Base-by-base conservation (phyloP, 2,113 vertebrate species). In the Neogobius melanostomus region DNA sequence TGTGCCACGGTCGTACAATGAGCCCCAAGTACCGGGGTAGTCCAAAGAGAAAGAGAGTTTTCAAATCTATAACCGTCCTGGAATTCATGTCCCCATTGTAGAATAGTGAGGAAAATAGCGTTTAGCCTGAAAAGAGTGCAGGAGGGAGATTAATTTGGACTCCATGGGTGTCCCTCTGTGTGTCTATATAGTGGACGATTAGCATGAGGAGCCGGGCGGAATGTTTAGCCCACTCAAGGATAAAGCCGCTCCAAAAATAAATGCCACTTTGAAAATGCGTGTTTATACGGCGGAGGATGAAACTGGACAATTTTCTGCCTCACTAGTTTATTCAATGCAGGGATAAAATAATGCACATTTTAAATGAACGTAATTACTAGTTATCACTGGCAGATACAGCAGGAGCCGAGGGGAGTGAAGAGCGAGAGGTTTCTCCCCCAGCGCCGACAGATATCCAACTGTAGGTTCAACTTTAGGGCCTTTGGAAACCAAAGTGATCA, bases 271-370 rank as follows among this genome's bases (percentile, higher is more conserved):
- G 56, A 75, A 85, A 89, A 83, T 84, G 79, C 77, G 83, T 91
- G 90, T 92, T 91, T 92, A 90, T 91, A 81, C 79, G 62, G 69
- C 71, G 90, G 82, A 83, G 90, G 89, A 91, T 91, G 89, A 91
- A 93, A 92, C 84, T 86, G 89, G 90, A 92, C 93, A 94, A 94
- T 94, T 94, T 94, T 92, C 91, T 93, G 93, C 93, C 91, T 92
- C 90, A 91, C 84, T 91, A 92, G 87, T 91, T 93, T 93, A 91
- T 93, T 94, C 89, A 93, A 83, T 75, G 83, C 87, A 77, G 82
- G 86, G 80, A 88, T 93, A 92, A 93, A 93, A 92, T 91, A 91
- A 92, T 93, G 91, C 91, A 92, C 91, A 93, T 93, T 94, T 91
- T 93, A 93, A 93, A 93, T 91, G 87, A 83, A 90, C 91, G 91